Evolutionary conservation across 1,140 invertebrate genomes (phyloP).

Genomic region (Spodoptera frugiperda): DNA sequence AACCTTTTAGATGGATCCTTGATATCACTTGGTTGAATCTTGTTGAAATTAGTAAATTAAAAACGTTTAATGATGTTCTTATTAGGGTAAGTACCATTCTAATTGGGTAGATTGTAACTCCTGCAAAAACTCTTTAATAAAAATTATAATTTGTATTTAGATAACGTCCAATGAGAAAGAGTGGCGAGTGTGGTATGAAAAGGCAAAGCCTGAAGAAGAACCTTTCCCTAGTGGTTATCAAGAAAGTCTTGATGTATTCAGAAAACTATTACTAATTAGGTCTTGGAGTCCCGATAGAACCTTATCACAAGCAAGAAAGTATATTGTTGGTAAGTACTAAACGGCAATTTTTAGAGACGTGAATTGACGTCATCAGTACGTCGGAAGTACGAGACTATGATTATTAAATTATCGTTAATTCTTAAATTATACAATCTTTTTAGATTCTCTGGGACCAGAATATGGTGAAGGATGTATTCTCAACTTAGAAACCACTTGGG

Average conservation of each 20-base stretch:
- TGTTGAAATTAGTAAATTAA: slow-evolving; percentile 96
- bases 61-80: slow-evolving; percentile 93
- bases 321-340: slow-evolving; percentile 90
- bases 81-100: slow-evolving; percentile 88
- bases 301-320: slow-evolving; percentile 96
- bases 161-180: slow-evolving; percentile 95
- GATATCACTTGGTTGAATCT: slow-evolving; percentile 99
- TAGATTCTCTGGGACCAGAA: slow-evolving; percentile 94
- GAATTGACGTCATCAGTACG: too few relatives aligned
- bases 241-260: slow-evolving; percentile 94
- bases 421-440: slow-evolving; percentile 40
- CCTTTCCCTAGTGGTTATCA: slow-evolving; percentile 97
- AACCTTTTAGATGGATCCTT: slow-evolving; percentile 98
- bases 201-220: slow-evolving; percentile 96
- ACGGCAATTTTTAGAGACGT: too few relatives aligned
- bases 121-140: slow-evolving; percentile 23
- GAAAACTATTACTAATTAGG: slow-evolving; percentile 95
- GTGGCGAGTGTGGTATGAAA: slow-evolving; percentile 98
- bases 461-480: slow-evolving; percentile 97
- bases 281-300: slow-evolving; percentile 98
- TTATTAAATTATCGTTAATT: slow-evolving; percentile 7
- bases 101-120: neutral
- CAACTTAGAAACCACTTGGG: slow-evolving; percentile 96
- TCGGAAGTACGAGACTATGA: too few relatives aligned
- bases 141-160: slow-evolving; percentile 72